A percentile compares a stretch with the other conserved stretches of the same genome.
phyloP scores from a whole-genome alignment of 1,140 invertebrate species.

The Drosophila tsacasi region DNA sequence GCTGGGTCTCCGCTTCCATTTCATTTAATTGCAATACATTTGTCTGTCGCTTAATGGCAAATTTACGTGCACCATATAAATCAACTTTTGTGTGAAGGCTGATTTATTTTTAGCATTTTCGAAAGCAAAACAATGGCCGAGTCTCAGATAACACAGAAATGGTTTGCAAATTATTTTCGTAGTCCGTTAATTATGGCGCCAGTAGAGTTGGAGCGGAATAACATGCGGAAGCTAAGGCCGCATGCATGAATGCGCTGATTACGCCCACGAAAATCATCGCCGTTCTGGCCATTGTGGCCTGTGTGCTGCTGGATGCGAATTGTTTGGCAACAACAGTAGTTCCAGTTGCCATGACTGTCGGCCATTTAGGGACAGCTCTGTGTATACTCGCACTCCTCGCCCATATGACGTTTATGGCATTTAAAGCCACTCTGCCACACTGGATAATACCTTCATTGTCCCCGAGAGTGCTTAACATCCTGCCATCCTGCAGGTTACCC shows the following conservation, averaged over 20 bases:
- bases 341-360: slow-evolving; percentile 25
- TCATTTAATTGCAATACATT: slow-evolving; percentile 82
- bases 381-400: neutral
- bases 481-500: slow-evolving; percentile 22
- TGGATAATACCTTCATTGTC: slow-evolving; percentile 40
- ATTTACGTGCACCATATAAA: slow-evolving; percentile 79
- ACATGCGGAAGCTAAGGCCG: slow-evolving; percentile 17
- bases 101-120: slow-evolving; percentile 74
- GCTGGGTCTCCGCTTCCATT: slow-evolving; percentile 56
- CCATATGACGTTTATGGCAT: slow-evolving; percentile 51
- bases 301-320: slow-evolving; percentile 13
- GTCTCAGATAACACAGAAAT: slow-evolving; percentile 43
- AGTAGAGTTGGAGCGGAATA: slow-evolving; percentile 33
- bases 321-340: slow-evolving; percentile 14
- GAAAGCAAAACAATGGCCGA: slow-evolving; percentile 25
- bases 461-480: slow-evolving; percentile 25
- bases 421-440: slow-evolving; percentile 62
- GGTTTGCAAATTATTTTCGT: slow-evolving; percentile 65
- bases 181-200: slow-evolving; percentile 66
- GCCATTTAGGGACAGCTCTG: slow-evolving; percentile 20
- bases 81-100: slow-evolving; percentile 67
- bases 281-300: slow-evolving; percentile 43
- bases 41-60: slow-evolving; percentile 77
- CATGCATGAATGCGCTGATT: slow-evolving; percentile 62
- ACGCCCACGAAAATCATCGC: slow-evolving; percentile 35